A percentile compares a stretch with the other conserved stretches of the same genome.
Evolutionary conservation across 2,113 vertebrate genomes (phyloP).

Genomic region (Strix aluco): DNA sequence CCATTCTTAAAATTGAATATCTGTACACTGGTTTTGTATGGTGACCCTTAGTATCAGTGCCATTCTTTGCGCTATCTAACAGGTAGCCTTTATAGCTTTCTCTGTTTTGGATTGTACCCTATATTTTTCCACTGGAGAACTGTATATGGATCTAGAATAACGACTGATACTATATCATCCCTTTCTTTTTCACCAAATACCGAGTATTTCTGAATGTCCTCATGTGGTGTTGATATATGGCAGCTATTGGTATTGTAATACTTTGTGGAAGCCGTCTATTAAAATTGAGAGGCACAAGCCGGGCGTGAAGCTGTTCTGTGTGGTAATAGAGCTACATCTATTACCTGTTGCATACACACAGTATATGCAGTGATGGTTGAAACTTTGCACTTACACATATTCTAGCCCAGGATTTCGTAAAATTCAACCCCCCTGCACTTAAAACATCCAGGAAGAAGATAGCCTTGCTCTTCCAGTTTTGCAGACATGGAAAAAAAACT

Average conservation of each 20-base stretch:
- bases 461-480: not conserved
- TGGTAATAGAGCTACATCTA: not conserved
- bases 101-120: not conserved
- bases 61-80: not conserved
- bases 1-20: not conserved
- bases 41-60: not conserved
- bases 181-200: not conserved
- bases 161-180: rapidly evolving
- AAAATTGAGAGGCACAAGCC: not conserved
- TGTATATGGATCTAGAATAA: not conserved
- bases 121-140: not conserved
- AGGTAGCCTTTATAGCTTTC: not conserved
- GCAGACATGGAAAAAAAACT: not conserved
- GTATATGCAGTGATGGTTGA: not conserved
- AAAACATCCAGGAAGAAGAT: not conserved
- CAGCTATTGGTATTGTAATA: not conserved
- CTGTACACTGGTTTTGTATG: not conserved
- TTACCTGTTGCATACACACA: not conserved
- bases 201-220: not conserved
- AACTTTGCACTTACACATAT: not conserved
- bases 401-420: not conserved
- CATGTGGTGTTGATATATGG: not conserved
- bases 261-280: not conserved
- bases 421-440: not conserved
- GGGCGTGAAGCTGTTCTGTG: not conserved